Evolutionary conservation across 23 tunicate genomes (phyloP).

Genomic region (Aplidium turbinatum): DNA sequence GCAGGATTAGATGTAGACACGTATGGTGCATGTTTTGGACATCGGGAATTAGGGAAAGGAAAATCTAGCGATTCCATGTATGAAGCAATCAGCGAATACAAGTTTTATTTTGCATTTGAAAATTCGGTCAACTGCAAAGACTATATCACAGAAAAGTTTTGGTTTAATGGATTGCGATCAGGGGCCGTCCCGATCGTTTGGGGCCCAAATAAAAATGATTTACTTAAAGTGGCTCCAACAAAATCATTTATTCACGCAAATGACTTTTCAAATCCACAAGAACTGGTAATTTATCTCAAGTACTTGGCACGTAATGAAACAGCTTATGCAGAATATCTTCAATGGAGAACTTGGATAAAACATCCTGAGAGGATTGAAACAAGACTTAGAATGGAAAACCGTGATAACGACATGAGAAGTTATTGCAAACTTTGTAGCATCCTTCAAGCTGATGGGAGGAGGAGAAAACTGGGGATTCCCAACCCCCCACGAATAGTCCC

Average conservation of each 20-base stretch:
- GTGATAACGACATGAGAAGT: constrained; percentile 58
- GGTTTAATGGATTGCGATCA: constrained; percentile 64
- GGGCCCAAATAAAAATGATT: constrained; percentile 65
- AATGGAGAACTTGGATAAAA: constrained; percentile 56
- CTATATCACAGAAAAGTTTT: constrained; percentile 69
- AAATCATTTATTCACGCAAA: constrained; percentile 63
- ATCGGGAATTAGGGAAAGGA: constrained; percentile 44
- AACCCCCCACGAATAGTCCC: not conserved
- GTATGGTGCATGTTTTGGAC: constrained; percentile 50
- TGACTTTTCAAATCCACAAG: constrained; percentile 39
- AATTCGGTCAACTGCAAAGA: constrained; percentile 63
- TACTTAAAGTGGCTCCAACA: constrained; percentile 50
- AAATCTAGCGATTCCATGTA: constrained; percentile 38
- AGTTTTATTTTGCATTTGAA: constrained; percentile 67
- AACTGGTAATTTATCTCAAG: constrained; percentile 41
- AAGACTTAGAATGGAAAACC: constrained; percentile 16
- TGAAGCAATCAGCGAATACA: constrained; percentile 41
- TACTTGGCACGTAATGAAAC: constrained; percentile 46
- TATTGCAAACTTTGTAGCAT: constrained; percentile 57
- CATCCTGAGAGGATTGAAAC: constrained; percentile 33
- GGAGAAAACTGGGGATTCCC: constrained; percentile 31
- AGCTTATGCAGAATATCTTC: constrained; percentile 50
- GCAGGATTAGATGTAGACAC: constrained; percentile 52
- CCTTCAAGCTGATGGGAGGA: constrained; percentile 39
- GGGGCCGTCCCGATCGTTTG: constrained; percentile 66